Conservation (phyloP, 2,797 vertebrate genomes). For the Onychomys leucogaster region DNA sequence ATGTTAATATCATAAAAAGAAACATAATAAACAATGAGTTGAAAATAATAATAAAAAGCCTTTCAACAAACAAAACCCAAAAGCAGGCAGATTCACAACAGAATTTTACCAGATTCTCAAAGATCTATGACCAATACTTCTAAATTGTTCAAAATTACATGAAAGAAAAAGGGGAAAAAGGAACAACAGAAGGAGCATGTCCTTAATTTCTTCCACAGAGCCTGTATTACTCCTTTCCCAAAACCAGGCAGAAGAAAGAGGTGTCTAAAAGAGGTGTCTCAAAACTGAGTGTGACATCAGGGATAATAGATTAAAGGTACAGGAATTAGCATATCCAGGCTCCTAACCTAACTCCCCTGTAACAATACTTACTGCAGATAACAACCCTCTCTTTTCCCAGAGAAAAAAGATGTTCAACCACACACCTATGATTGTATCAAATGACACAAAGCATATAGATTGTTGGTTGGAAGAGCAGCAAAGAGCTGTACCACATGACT, state of each 20-base stretch:
- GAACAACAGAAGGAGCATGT: neutral
- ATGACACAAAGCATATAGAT: neutral
- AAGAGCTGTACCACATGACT: neutral
- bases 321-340: neutral
- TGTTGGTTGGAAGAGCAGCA: neutral
- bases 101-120: neutral
- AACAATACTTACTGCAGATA: neutral
- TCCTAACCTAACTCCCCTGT: neutral
- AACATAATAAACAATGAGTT: neutral
- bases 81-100: neutral
- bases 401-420: neutral
- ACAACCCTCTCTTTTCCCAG: neutral
- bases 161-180: neutral
- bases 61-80: neutral
- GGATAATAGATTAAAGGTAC: neutral
- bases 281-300: neutral
- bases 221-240: neutral
- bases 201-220: neutral
- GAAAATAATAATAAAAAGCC: neutral
- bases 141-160: neutral
- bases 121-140: neutral
- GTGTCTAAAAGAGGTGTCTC: neutral
- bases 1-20: neutral
- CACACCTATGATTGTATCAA: neutral
- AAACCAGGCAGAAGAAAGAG: neutral